Base-by-base conservation (phyloP, 2,113 vertebrate species). In the Procavia capensis region DNA sequence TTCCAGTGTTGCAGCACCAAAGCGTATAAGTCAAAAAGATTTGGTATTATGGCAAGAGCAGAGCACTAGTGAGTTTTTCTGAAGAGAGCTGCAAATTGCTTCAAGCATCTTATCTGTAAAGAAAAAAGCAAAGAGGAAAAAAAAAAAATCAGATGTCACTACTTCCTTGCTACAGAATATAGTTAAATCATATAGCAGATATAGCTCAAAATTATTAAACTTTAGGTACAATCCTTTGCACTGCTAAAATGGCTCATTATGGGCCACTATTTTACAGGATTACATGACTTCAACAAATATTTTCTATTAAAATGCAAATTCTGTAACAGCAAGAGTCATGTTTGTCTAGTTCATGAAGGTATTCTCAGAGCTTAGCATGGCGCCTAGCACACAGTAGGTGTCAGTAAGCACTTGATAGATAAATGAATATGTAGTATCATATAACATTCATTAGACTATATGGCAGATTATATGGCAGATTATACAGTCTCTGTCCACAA, bases 101-200 rank as follows among this genome's bases (percentile, higher is more conserved):
- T 63, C 94, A 95, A 96, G 75, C 94, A 96, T 97, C 94, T 97
- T 94, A 98, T 94, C 98, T 98, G 94, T 29, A 98, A 98, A 96
- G 97, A 97, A 95, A 92, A 97, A 95, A 98, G 94, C 61, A 95
- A 88, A 98, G 88, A 95, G 70, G 66, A 64, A 25, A 70, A 68
- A 61, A 31, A 70, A 68, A 91, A 93, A 88, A 81, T 97, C 88
- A 96, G 93, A 64, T 27, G 75, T 13, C 81, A 61, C n/a, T 41
- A 79, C 54, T 93, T 91, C 87, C 84, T 97, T 92, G 57, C 36
- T 4, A 79, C 0, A 66, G 14, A 43, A 59, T 4, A 19, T 2
- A 70, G 54, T 17, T 64, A 82, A 54, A 43, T 45, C 74, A 76
- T 3, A 54, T n/a, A 64, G 88, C 64, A 85, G 39, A 63, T 68